A percentile compares a stretch with the other conserved stretches of the same genome.
phyloP scores from a whole-genome alignment of 2,797 vertebrate species.

The Hozukius guyotensis region DNA sequence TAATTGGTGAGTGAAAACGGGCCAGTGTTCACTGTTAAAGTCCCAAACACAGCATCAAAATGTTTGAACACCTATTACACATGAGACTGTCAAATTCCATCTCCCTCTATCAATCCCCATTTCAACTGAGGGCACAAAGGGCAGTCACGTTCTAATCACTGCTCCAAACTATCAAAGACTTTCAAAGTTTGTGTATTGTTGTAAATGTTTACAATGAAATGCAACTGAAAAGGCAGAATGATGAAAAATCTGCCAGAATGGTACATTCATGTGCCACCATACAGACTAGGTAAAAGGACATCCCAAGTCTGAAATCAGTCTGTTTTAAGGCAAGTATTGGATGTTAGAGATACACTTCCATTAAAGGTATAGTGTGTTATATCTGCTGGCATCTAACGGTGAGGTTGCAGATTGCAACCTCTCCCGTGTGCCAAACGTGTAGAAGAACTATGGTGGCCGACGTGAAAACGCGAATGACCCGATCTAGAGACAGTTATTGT shows the following conservation, averaged over 20 bases:
- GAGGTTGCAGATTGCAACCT: no score
- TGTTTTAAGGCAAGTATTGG: not conserved
- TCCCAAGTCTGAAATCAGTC: not conserved
- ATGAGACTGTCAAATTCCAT: conserved; percentile 27
- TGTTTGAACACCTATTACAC: conserved; percentile 34
- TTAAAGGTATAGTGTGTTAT: no score
- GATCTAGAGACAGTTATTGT: no score
- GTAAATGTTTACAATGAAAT: not conserved
- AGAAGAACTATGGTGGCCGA: no score
- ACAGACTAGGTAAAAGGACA: not conserved
- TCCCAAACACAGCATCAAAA: conserved; percentile 40
- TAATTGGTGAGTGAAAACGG: conserved; percentile 48
- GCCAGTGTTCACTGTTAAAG: conserved; percentile 20
- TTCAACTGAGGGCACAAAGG: conserved; percentile 26
- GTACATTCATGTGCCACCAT: not conserved
- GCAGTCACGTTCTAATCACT: conserved; percentile 12
- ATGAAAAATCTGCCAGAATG: not conserved
- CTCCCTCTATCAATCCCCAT: conserved; percentile 16
- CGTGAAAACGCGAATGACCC: no score
- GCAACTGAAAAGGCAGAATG: not conserved
- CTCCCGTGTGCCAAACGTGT: no score
- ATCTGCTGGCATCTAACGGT: no score
- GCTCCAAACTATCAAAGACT: conserved; percentile 6
- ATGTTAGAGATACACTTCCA: not conserved
- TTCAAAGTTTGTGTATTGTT: conserved; percentile 2